Evolutionary conservation across 2,888 invertebrate species (phyloP).

Genomic region (Leptopilina drosophilae): DNA sequence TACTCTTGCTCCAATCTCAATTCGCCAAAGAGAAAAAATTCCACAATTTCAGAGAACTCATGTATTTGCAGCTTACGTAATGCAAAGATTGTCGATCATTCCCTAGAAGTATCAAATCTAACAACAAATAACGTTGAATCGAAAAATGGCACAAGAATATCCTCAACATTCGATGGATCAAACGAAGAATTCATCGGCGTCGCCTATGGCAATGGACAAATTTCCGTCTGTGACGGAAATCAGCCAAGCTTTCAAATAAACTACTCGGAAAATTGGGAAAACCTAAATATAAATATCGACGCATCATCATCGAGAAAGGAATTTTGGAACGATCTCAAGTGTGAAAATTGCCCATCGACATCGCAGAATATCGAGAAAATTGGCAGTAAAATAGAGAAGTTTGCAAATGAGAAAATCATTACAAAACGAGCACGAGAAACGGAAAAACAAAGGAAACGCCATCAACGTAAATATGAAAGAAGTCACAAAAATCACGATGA

Average conservation of each 20-base stretch:
- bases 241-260: slow-evolving; percentile 72
- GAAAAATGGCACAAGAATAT: slow-evolving; percentile 68
- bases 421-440: slow-evolving; percentile 61
- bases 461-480: slow-evolving; percentile 69
- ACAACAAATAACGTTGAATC: slow-evolving; percentile 50
- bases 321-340: slow-evolving; percentile 73
- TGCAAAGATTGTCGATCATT: slow-evolving; percentile 62
- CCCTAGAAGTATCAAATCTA: slow-evolving; percentile 59
- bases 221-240: slow-evolving; percentile 72
- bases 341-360: slow-evolving; percentile 69
- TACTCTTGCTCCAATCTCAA: slow-evolving; percentile 73
- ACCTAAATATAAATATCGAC: slow-evolving; percentile 71
- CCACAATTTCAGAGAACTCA: slow-evolving; percentile 65
- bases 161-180: slow-evolving; percentile 71
- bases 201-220: slow-evolving; percentile 73
- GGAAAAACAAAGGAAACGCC: slow-evolving; percentile 65
- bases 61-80: slow-evolving; percentile 69
- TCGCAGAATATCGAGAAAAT: slow-evolving; percentile 66
- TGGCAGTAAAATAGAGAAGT: slow-evolving; percentile 67
- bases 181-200: slow-evolving; percentile 74
- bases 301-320: slow-evolving; percentile 69
- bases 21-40: slow-evolving; percentile 67
- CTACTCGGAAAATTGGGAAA: slow-evolving; percentile 76
- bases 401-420: slow-evolving; percentile 64
- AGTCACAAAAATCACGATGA: slow-evolving; percentile 51